Conservation (phyloP, 1,140 invertebrate species). For the Drosophila micromelanica region DNA sequence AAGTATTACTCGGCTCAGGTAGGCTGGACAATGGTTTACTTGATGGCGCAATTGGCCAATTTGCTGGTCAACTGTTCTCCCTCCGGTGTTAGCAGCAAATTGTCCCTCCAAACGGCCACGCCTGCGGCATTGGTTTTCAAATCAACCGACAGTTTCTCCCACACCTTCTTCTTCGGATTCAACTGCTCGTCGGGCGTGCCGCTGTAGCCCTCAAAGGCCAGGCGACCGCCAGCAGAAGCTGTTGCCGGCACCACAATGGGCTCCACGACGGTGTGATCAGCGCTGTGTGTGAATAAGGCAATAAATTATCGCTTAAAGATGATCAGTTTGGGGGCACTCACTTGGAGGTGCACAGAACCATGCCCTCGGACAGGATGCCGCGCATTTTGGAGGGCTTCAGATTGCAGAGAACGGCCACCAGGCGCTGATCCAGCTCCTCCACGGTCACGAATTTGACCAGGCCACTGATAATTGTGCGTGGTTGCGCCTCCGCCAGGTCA, state of each 20-base stretch:
- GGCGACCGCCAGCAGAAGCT: conserved; percentile 91
- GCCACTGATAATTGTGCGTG: conserved; percentile 93
- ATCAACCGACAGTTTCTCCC: conserved; percentile 95
- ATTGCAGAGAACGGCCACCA: conserved; percentile 96
- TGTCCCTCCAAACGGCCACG: conserved; percentile 93
- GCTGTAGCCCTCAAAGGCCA: conserved; percentile 91
- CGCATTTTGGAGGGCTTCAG: conserved; percentile 97
- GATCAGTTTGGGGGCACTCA: conserved; percentile 83
- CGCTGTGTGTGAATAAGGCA: conserved; percentile 85
- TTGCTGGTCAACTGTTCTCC: conserved; percentile 80
- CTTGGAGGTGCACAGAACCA: conserved; percentile 96
- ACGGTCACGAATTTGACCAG: conserved; percentile 95
- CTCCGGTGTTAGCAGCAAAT: conserved; percentile 87
- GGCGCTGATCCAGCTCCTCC: conserved; percentile 93
- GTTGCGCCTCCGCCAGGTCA: conserved; percentile 90
- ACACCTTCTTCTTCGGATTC: conserved; percentile 99
- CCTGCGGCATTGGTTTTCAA: conserved; percentile 91
- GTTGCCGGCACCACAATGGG: conserved; percentile 91
- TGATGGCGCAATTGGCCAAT: conserved; percentile 79
- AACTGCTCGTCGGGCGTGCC: conserved; percentile 92
- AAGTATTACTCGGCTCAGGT: conserved; percentile 77
- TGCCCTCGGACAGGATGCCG: conserved; percentile 94
- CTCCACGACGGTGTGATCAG: conserved; percentile 92
- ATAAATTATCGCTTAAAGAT: background rate
- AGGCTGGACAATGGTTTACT: conserved; percentile 63